Evolutionary conservation across 2,888 invertebrate genomes (phyloP), one percentile per base, ranked within the genome.

Genomic region (Brachyptera putata): DNA sequence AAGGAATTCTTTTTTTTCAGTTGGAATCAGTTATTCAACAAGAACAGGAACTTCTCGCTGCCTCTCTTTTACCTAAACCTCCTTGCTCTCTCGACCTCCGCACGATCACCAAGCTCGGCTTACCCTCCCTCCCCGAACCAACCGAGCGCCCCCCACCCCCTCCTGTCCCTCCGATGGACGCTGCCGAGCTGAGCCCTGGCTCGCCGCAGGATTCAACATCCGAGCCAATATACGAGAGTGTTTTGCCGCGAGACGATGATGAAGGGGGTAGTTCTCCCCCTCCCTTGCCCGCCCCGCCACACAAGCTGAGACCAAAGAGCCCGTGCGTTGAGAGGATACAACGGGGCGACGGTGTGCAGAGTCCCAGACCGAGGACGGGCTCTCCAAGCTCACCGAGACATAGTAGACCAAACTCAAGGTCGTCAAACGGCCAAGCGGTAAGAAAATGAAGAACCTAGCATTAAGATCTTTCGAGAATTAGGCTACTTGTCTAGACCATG

Each of bases 161-260:
- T 2, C 83, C 82, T 9, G 62, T 68, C 36, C 79, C 77, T 49
- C 81, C 82, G 62, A 81, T 80, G 1, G 79, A 79, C 30, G 70
- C 77, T 1, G 72, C 76, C 77, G 0, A 67, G 79, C 3, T 66
- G 65, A 24, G 65, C 62, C 25, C 66, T 62, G 16, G 57, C 66
- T 9, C 69, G 68, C 53, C 53, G 16, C 16, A 14, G 11, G 36
- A 67, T 67, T 9, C 70, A 67, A 30, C 66, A 60, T 76, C 79
- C 58, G 76, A 76, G 61, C 92, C 91, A 0, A 93, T 93, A 66
- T 93, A 93, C 72, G 92, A 93, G 71, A 85, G 91, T 0, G 89
- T 92, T 4, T 79, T 89, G 65, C 89, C 89, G 1, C 77, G 89
- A 4, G 85, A 83, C 43, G 84, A 83, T 34, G 60, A 57, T 30